Base-by-base conservation (phyloP, 2,888 invertebrate genomes). In the Agonopterix alstromeriana region DNA sequence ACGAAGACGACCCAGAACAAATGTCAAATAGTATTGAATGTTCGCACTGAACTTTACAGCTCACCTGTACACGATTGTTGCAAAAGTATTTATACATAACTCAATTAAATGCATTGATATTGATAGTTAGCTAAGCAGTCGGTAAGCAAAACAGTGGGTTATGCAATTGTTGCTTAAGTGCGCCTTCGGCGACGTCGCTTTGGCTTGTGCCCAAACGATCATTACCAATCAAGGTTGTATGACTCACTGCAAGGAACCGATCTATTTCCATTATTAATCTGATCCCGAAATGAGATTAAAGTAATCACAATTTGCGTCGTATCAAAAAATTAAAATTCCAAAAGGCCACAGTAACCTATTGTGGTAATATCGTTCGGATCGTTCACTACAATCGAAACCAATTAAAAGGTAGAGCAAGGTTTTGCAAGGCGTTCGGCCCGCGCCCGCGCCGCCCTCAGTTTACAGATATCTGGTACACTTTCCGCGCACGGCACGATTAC, bases 1-100 rank as follows among this genome's bases (percentile, higher is more conserved):
- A 61, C 65, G 67, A 67, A 68, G 79, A 75, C 73, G 77, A 68
- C 69, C 14, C 63, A 60, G 49, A 55, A 63, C 72, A 82, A 86
- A 84, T 84, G 84, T 78, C 86, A 78, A 70, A 65, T 57, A 63
- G 57, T 57, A 55, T 61, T 60, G 63, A 63, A 63, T 65, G 68
- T 67, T 63, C 27, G 66, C 67, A 65, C 57, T 77, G 75, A 80
- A 77, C 78, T 77, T 77, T 75, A 65, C 55, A 48, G 49, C 60
- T 55, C 54, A 48, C 50, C 41, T 41, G 45, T 45, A 42, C 44
- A 40, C 35, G 17, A 41, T 48, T 38, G 51, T 57, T 60, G 57
- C 58, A 53, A 57, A 52, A 52, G 38, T 56, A 46, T 8, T 8
- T 17, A 48, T 38, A 36, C 42, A 48, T 45, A 48, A 48, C 46